Conservation (phyloP, 2,113 vertebrate genomes). For the Octodon degus region DNA sequence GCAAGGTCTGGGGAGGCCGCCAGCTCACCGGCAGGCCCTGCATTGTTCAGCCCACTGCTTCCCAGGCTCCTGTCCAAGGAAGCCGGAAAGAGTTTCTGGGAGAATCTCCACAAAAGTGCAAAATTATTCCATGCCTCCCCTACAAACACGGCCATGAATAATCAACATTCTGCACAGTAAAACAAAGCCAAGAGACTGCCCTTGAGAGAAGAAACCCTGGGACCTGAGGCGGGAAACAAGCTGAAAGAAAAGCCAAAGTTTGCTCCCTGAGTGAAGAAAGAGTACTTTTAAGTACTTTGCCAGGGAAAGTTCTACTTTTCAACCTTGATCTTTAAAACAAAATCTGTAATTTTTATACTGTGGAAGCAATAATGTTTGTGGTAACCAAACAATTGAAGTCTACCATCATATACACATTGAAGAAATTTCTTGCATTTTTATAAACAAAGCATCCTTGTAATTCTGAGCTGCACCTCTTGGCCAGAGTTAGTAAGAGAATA, state of each 20-base stretch:
- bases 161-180: not conserved
- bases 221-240: not conserved
- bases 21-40: slow-evolving; percentile 31
- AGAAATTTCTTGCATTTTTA: not conserved
- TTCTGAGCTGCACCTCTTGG: not conserved
- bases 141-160: not conserved
- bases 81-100: slow-evolving; percentile 5
- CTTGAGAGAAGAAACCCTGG: not conserved
- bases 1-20: not conserved
- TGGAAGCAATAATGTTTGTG: not conserved
- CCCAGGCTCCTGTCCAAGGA: slow-evolving; percentile 38
- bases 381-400: not conserved
- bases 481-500: not conserved
- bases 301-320: not conserved
- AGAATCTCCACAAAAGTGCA: not conserved
- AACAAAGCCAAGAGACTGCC: not conserved
- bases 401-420: not conserved
- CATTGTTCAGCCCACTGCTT: slow-evolving; percentile 42
- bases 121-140: slow-evolving; percentile 23
- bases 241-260: not conserved
- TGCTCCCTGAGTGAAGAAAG: not conserved
- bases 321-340: not conserved
- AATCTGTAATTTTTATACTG: not conserved
- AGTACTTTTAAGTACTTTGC: not conserved
- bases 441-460: slow-evolving; percentile 8